Evolutionary conservation across 1,140 invertebrate species (phyloP), one percentile per base, ranked within the genome.

Genomic region (Drosophila navojoa): DNA sequence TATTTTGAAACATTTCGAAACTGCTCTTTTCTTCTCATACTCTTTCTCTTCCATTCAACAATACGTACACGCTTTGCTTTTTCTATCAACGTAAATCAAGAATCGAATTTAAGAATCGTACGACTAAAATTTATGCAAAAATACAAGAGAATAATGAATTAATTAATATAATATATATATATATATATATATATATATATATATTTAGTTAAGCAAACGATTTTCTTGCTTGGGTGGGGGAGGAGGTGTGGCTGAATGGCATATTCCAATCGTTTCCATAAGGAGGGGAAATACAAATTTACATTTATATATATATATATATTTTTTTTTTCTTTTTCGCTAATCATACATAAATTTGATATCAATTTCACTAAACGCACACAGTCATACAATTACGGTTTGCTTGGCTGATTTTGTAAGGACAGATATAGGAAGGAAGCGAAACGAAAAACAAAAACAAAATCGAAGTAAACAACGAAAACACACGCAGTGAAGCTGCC

Each of bases 311-410:
- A 67, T 55, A 71, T 68, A 60, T 77, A 67, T 67, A 67, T 71
- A 84, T 80, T 76, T 73, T n/a, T n/a, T n/a, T 19, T 19, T 19
- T 19, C 2, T 19, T 19, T 19, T 79, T 85, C 67, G 63, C 81
- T 86, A 86, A 49, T 81, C 59, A 74, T 81, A 85, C 66, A 86
- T 77, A 71, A 75, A 85, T 80, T 55, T 67, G n/a, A 61, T 44
- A 66, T 64, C 40, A 44, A 61, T 16, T 60, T 64, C 25, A 25
- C 60, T 64, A 61, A 67, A 32, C 55, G 63, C 63, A 42, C 63
- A 63, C 67, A 69, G 45, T 59, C 32, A 45, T 49, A 45, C 57
- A 63, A 13, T 50, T 29, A 38, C 49, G 61, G 40, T 25, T 54
- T 62, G n/a, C 5, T 15, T 44, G 15, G 0, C 5, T n/a, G 5